phyloP scores from a whole-genome alignment of 2,113 vertebrate species.

The Aramus guarauna region DNA sequence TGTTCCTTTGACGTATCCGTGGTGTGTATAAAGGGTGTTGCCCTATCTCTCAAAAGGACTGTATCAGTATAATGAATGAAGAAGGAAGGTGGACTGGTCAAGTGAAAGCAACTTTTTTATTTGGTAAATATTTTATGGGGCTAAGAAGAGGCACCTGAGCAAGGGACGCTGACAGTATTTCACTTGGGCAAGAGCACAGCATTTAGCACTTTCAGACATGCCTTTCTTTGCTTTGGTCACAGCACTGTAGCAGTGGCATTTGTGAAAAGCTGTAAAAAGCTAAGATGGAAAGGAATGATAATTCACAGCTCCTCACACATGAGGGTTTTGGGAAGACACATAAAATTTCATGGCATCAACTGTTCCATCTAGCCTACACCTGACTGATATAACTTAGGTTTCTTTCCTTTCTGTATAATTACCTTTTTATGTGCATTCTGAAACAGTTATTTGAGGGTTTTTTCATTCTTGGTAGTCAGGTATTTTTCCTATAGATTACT shows the following conservation, averaged over 20 bases:
- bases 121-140: background rate
- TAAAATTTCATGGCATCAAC: background rate
- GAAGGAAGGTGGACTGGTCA: background rate
- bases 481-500: background rate
- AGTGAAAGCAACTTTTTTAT: background rate
- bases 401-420: background rate
- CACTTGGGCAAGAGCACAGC: background rate
- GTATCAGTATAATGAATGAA: background rate
- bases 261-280: background rate
- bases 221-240: background rate
- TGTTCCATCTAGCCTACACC: background rate
- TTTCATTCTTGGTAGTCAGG: background rate
- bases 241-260: background rate
- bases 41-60: background rate
- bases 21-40: background rate
- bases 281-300: background rate
- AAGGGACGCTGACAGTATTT: background rate
- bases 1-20: fast-evolving
- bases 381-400: background rate
- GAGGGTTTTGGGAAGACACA: background rate
- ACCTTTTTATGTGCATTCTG: background rate
- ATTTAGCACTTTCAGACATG: background rate
- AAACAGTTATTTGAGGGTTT: background rate
- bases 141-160: background rate
- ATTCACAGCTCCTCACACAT: background rate